Evolutionary conservation across 2,888 invertebrate species (phyloP).

Genomic region (Charanyca ferruginea): DNA sequence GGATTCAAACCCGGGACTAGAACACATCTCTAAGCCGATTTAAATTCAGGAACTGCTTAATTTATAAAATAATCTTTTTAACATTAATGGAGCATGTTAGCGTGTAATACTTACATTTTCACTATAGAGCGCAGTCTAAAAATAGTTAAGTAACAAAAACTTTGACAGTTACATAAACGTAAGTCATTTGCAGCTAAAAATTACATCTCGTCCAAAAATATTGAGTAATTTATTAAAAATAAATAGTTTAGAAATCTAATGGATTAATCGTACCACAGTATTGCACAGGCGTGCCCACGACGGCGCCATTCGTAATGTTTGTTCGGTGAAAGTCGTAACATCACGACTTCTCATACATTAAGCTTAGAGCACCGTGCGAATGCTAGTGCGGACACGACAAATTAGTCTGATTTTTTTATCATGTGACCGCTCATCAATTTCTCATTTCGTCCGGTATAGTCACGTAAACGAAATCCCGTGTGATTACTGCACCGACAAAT

Average conservation of each 20-base stretch:
- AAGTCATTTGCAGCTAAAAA: slow-evolving; percentile 8
- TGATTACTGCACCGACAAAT: slow-evolving; percentile 64
- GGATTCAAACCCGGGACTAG: slow-evolving; percentile 53
- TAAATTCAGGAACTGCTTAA: slow-evolving; percentile 4
- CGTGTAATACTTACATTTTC: too few species aligned
- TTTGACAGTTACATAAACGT: slow-evolving; percentile 21
- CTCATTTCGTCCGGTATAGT: slow-evolving; percentile 79
- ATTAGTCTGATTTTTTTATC: slow-evolving; percentile 77
- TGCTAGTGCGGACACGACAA: slow-evolving; percentile 72
- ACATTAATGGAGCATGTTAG: neutral
- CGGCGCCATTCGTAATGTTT: slow-evolving; percentile 83
- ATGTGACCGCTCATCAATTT: slow-evolving; percentile 83
- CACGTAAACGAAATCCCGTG: slow-evolving; percentile 64
- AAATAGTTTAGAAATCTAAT: slow-evolving; percentile 63
- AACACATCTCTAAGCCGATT: slow-evolving; percentile 32
- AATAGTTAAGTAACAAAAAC: slow-evolving; percentile 5
- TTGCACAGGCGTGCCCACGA: slow-evolving; percentile 63
- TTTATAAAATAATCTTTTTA: neutral
- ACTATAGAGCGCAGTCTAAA: neutral
- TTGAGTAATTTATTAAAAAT: slow-evolving; percentile 61
- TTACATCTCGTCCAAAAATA: slow-evolving; percentile 20
- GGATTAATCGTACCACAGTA: slow-evolving; percentile 66
- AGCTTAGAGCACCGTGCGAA: slow-evolving; percentile 85
- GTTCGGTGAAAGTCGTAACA: slow-evolving; percentile 86
- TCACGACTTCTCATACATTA: slow-evolving; percentile 90